A percentile compares a stretch with the other conserved stretches of the same genome.
phyloP scores from a whole-genome alignment of 2,888 invertebrate species.

The Conops quadrifasciatus region DNA sequence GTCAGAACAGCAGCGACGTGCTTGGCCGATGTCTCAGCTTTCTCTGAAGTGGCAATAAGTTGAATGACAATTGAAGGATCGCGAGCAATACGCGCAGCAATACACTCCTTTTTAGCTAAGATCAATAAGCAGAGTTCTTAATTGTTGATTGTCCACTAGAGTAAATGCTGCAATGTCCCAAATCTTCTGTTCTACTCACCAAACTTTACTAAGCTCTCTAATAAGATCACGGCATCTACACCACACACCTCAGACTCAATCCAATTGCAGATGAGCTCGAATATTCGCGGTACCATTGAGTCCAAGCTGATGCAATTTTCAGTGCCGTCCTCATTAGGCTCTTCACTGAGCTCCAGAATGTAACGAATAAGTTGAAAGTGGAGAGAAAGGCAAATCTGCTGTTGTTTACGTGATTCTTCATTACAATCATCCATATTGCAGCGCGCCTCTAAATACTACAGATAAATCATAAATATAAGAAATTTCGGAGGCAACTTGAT shows the following conservation, averaged over 20 bases:
- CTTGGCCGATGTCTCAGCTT: slow-evolving; percentile 50
- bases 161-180: no score
- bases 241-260: slow-evolving; percentile 56
- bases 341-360: slow-evolving; percentile 52
- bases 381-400: slow-evolving; percentile 56
- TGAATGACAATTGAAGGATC: slow-evolving; percentile 53
- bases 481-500: not conserved
- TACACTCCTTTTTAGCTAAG: slow-evolving; percentile 46
- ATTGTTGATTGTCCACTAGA: not conserved
- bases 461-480: not conserved
- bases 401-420: slow-evolving; percentile 58
- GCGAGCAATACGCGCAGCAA: slow-evolving; percentile 51
- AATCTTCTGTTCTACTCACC: slow-evolving; percentile 47
- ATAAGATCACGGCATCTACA: slow-evolving; percentile 55
- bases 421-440: slow-evolving; percentile 53
- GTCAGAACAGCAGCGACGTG: slow-evolving; percentile 56
- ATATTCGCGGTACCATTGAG: slow-evolving; percentile 56
- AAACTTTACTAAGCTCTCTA: slow-evolving; percentile 51
- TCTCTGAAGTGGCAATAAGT: slow-evolving; percentile 55
- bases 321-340: slow-evolving; percentile 45
- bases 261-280: slow-evolving; percentile 57
- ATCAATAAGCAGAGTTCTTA: not conserved
- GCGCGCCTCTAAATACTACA: slow-evolving; percentile 52
- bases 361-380: slow-evolving; percentile 55
- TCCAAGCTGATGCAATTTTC: slow-evolving; percentile 56